Base-by-base conservation (phyloP, 2,888 invertebrate genomes). In the Thysanoteuthis rhombus region DNA sequence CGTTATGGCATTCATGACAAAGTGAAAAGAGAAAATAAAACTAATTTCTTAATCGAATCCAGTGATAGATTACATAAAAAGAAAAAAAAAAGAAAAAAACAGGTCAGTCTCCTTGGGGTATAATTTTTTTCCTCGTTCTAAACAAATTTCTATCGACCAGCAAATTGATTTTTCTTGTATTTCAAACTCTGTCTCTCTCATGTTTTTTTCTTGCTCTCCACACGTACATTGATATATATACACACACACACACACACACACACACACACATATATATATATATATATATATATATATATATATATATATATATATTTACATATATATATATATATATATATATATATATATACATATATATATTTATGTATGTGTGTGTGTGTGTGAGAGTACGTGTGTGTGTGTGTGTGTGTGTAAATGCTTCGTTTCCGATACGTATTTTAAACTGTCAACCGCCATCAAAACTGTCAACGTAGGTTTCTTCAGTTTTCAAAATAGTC, bases 81-180 rank as follows among this genome's bases (percentile, higher is more conserved):
- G n/a, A n/a, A n/a, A n/a, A n/a, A n/a, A n/a, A n/a, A n/a, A n/a
- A n/a, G n/a, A n/a, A n/a, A n/a, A n/a, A 75, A 75, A 75, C 75
- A 75, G 75, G 75, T 36, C n/a, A 16, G n/a, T 75, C 75, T 75
- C 75, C 75, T n/a, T 75, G n/a, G n/a, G 75, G n/a, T n/a, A 75
- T 75, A n/a, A 75, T 75, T 75, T 75, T n/a, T 32, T 75, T 10
- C 19, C 32, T 75, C 75, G 75, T 75, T 75, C n/a, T n/a, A 75
- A 75, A n/a, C 75, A 75, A 75, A 75, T 16, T 75, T 75, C 36
- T 75, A 75, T 75, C 75, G n/a, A 75, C 22, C n/a, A n/a, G n/a
- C n/a, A 75, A 75, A 75, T 75, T 75, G 75, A 75, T 75, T 75
- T 75, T 75, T 75, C 75, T 75, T 75, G 75, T n/a, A 75, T 75